Evolutionary conservation across 2,797 vertebrate genomes (phyloP), one percentile per base, ranked within the genome.

Genomic region (Aldrovandia affinis): DNA sequence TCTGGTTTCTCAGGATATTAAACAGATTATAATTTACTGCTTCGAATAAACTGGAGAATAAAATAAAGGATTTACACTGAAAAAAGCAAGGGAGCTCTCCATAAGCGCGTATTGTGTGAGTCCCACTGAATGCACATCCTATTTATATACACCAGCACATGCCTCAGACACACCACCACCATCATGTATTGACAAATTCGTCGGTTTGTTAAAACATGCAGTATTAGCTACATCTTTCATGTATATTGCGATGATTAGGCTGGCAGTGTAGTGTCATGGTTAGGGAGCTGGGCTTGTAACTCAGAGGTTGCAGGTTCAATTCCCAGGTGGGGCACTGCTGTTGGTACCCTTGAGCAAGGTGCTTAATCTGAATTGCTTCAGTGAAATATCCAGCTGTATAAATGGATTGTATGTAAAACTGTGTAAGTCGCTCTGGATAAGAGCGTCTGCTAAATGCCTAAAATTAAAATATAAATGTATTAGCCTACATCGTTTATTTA

Each of bases 31-130:
- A 28, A 57, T n/a, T 25, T 14, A n/a, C 36, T n/a, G 57, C 39
- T 81, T 36, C 22, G 30, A 59, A 57, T 44, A 25, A 47, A 28
- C 25, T 65, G 33, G 57, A 25, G 10, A 44, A 63, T 42, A 30
- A 63, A 47, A 81, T 81, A 10, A n/a, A 81, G 36, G 39, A 44
- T 42, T 81, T 65, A 81, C 36, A 61, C 14, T 39, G 20, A 28
- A 57, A 63, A 59, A 33, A 39, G 25, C 8, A 61, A 39, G 9
- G 20, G 22, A 81, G 59, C 22, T 63, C 22, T 63, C 15, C 55
- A 36, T 55, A 80, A 25, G 28, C n/a, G 54, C n/a, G 3, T 1
- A 2, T 47, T 33, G 20, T 33, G 20, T 42, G 4, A 39, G 70
- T 36, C 18, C 30, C 36, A 14, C 59, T 65, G 50, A 78, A 28